These are phyloP conservation scores for Patella caerulea DNA, from an alignment of 2,888 invertebrate species.

Conservation along the genomic window DNA sequence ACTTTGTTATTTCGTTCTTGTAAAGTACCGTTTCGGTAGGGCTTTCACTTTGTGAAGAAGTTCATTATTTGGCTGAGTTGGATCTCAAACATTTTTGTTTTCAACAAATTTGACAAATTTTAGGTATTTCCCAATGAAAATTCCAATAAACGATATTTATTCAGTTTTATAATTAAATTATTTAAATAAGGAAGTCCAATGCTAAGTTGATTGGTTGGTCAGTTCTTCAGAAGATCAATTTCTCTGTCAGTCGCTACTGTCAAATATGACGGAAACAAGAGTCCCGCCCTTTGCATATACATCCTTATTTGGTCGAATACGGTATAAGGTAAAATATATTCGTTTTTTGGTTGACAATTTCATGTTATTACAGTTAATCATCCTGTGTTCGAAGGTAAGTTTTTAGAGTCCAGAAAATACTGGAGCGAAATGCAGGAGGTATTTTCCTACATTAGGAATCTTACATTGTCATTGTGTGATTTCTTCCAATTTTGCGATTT, in stretches of 20 bases:
- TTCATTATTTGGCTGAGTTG: too few species aligned
- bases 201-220: neutral
- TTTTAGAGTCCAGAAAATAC: constrained; percentile 2
- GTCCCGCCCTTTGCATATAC: neutral
- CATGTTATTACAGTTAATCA: constrained; percentile 24
- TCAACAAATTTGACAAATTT: too few species aligned
- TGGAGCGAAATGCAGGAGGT: constrained; percentile 18
- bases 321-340: neutral
- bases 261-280: too few species aligned
- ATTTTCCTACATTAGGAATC: constrained; percentile 16
- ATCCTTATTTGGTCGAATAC: neutral
- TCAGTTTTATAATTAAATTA: neutral
- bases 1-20: too few species aligned
- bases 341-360: constrained; percentile 27
- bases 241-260: too few species aligned
- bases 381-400: constrained; percentile 45
- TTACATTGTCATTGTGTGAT: constrained; percentile 16
- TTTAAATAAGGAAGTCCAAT: neutral
- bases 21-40: too few species aligned
- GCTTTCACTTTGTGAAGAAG: too few species aligned
- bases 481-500: constrained; percentile 17
- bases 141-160: too few species aligned
- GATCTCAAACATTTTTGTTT: too few species aligned
- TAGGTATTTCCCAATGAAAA: too few species aligned
- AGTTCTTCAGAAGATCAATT: neutral